Evolutionary conservation across 2,797 vertebrate species (phyloP).

Genomic region (Takifugu rubripes): DNA sequence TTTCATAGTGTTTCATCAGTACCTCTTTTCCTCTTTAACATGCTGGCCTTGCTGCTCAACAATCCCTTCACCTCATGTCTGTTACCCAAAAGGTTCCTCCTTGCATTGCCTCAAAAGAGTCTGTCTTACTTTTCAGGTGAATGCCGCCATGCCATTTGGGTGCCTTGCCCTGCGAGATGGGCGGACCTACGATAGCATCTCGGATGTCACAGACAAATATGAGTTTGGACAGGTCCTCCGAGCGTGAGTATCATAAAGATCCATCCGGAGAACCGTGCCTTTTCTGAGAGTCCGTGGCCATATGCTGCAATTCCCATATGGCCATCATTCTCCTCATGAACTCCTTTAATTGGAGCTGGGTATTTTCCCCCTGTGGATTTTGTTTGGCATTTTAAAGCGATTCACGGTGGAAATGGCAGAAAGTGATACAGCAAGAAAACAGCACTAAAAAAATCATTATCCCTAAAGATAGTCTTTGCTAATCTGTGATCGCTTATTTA

Average conservation of each 20-base stretch:
- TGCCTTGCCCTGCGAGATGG: constrained; percentile 86
- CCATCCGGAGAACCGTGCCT: constrained; percentile 15
- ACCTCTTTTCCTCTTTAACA: constrained; percentile 26
- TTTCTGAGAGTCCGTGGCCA: constrained; percentile 28
- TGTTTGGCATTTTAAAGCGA: constrained; percentile 20
- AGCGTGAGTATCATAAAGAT: constrained; percentile 76
- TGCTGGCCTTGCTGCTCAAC: constrained; percentile 14
- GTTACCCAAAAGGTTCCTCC: constrained; percentile 26
- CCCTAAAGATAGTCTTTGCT: no score
- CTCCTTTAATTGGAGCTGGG: constrained; percentile 24
- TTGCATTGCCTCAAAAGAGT: constrained; percentile 19
- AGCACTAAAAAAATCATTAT: background rate
- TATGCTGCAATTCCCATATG: constrained; percentile 12
- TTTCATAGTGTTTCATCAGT: constrained; percentile 54
- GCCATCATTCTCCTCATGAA: constrained; percentile 31
- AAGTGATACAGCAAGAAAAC: background rate
- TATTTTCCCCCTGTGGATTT: constrained; percentile 21
- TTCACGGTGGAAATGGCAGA: constrained; percentile 28
- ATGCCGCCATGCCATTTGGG: constrained; percentile 86
- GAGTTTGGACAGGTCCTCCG: constrained; percentile 85
- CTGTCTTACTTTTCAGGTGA: constrained; percentile 65
- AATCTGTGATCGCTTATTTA: no score
- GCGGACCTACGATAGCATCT: constrained; percentile 79
- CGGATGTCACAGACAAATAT: constrained; percentile 86
- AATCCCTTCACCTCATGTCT: constrained; percentile 31